phyloP scores from a whole-genome alignment of 2,888 invertebrate species.

The Amiota communis region DNA sequence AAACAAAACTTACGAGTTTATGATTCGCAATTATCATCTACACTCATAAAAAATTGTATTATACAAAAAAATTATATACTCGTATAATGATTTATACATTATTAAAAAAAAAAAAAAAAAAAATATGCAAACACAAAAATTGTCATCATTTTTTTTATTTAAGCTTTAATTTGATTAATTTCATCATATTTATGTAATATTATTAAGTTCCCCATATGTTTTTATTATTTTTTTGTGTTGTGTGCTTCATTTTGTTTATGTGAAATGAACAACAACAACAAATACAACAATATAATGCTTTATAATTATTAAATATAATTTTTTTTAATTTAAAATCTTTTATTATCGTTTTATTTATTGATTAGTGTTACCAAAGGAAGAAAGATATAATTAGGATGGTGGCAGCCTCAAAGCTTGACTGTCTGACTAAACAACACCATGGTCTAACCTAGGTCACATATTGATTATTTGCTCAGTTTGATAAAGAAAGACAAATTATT shows the following conservation, averaged over 20 bases:
- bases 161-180: conserved; percentile 14
- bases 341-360: conserved; percentile 49
- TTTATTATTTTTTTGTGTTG: not conserved
- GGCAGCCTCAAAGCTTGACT: too few species aligned
- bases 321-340: conserved; percentile 39
- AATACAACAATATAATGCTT: conserved; percentile 12
- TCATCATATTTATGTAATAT: conserved; percentile 3
- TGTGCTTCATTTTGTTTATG: not conserved
- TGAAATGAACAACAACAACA: too few species aligned
- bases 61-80: conserved; percentile 49
- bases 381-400: too few species aligned
- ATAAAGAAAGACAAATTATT: too few species aligned
- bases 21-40: not conserved
- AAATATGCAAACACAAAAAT: not conserved
- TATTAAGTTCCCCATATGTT: conserved; percentile 6
- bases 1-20: too few species aligned
- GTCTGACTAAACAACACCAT: too few species aligned
- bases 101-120: not conserved
- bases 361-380: not conserved
- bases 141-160: not conserved
- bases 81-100: not conserved
- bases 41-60: conserved; percentile 48
- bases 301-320: conserved; percentile 27
- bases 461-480: too few species aligned
- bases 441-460: too few species aligned